Base-by-base conservation (phyloP, 2,113 vertebrate genomes). In the Ophthalmolycus amberensis region DNA sequence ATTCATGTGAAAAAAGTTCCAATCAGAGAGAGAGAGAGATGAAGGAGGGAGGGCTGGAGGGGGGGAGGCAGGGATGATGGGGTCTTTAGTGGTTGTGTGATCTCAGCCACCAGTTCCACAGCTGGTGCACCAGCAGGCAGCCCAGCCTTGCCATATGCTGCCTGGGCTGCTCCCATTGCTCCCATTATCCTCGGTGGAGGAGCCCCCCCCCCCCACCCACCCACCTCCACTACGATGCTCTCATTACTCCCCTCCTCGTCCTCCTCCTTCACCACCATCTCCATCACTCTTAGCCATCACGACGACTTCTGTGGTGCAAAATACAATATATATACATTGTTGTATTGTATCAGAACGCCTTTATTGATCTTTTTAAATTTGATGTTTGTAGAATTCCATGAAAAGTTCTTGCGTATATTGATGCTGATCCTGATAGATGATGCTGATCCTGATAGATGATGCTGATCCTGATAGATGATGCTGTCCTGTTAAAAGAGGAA, bases 81-180 rank as follows among this genome's bases (percentile, higher is more conserved):
- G 94, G 87, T 88, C 89, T 94, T 95, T 94, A 94, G 96, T 95
- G 92, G 89, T 90, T 92, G 88, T 94, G 89, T 95, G 95, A 96
- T 95, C 93, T 91, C 87, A 87, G 80, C 92, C 96, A 96, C 96
- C 96, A 96, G 96, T 95, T 92, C 93, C 96, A 94, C 96, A 97
- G 96, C 96, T 97, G 97, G 95, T 95, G 95, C 95, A 94, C 92
- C 96, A 98, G 96, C 96, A 97, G 97, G 96, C 95, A 95, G 86
- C 93, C 96, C 95, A 94, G 96, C 96, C 92, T 75, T 90, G 93
- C 96, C 97, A 97, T 97, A 97, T 97, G 97, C 94, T 96, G 93
- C 91, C 92, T 94, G 94, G 82, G 91, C 95, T 94, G 96, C 95
- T 97, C 95, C 96, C 95, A 96, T 96, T 96, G 95, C 95, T 96